Conservation (phyloP, 2,888 invertebrate species). For the Rugalucina vietnamica region DNA sequence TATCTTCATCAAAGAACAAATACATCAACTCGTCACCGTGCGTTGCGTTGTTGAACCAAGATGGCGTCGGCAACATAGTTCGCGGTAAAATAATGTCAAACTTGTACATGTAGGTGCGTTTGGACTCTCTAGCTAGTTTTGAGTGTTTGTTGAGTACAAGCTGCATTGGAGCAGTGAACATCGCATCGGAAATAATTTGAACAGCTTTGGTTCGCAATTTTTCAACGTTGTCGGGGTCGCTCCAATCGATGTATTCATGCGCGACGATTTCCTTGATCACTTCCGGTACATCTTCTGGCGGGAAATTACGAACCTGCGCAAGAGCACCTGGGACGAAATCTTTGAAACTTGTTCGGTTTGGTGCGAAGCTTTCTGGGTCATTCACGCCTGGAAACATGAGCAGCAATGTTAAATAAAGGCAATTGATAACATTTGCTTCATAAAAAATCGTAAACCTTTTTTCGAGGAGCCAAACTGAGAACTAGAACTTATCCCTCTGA, state of each 20-base stretch:
- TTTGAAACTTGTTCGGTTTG: background rate
- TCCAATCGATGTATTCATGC: slow-evolving; percentile 12
- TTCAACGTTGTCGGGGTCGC: background rate
- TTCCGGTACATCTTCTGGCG: background rate
- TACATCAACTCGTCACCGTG: background rate
- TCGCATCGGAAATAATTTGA: background rate
- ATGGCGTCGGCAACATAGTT: background rate
- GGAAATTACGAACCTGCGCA: background rate
- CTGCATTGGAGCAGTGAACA: background rate
- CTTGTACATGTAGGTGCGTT: background rate
- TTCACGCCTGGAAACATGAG: background rate
- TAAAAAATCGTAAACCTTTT: too few species aligned
- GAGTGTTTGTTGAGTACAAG: background rate
- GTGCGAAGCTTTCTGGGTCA: background rate
- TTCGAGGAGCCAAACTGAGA: too few species aligned
- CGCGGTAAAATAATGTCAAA: background rate
- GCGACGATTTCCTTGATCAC: background rate
- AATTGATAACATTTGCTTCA: too few species aligned
- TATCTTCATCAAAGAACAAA: background rate
- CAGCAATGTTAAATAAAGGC: too few species aligned
- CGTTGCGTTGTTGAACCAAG: background rate
- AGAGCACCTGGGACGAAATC: background rate
- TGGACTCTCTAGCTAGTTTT: background rate
- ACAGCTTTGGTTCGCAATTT: background rate
- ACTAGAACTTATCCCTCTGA: too few species aligned